Conservation (phyloP, 2,797 vertebrate genomes). For the Clarias pachynema region DNA sequence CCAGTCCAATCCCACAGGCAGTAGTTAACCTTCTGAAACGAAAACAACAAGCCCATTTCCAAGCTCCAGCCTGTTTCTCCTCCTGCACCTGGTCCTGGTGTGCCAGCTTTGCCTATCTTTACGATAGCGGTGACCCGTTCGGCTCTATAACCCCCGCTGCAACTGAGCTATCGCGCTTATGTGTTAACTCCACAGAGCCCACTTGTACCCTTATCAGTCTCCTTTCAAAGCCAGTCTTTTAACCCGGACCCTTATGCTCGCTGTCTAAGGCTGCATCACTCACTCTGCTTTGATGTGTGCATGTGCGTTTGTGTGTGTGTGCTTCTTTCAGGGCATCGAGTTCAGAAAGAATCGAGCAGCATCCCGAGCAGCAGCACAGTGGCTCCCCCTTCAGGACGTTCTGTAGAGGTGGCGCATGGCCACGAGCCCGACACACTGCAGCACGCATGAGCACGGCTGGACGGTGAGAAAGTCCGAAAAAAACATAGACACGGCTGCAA, state of each 20-base stretch:
- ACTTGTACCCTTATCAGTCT: constrained; percentile 1
- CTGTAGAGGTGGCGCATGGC: constrained; percentile 62
- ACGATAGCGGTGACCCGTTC: not conserved
- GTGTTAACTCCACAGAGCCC: constrained; percentile 17
- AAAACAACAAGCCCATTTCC: not conserved
- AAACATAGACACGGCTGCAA: not conserved
- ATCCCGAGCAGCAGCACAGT: constrained; percentile 50
- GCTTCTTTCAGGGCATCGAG: constrained; percentile 50
- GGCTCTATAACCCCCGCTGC: not conserved
- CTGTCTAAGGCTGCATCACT: not conserved
- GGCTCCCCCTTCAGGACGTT: constrained; percentile 51
- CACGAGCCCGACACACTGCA: constrained; percentile 66
- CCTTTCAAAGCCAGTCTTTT: constrained; percentile 24
- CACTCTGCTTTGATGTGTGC: constrained; percentile 23
- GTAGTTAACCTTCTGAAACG: not conserved
- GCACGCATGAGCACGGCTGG: constrained; percentile 64
- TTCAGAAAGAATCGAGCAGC: constrained; percentile 29
- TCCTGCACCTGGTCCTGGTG: not conserved
- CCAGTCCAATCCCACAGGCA: not conserved
- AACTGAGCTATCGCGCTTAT: not conserved
- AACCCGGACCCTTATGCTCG: constrained; percentile 24
- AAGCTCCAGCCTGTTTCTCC: not conserved
- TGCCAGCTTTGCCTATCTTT: not conserved
- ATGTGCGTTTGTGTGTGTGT: constrained; percentile 18
- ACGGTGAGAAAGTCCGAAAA: constrained; percentile 41